A percentile compares a stretch with the other conserved stretches of the same genome.
phyloP scores from a whole-genome alignment of 2,113 vertebrate species.

The Blennius ocellaris region DNA sequence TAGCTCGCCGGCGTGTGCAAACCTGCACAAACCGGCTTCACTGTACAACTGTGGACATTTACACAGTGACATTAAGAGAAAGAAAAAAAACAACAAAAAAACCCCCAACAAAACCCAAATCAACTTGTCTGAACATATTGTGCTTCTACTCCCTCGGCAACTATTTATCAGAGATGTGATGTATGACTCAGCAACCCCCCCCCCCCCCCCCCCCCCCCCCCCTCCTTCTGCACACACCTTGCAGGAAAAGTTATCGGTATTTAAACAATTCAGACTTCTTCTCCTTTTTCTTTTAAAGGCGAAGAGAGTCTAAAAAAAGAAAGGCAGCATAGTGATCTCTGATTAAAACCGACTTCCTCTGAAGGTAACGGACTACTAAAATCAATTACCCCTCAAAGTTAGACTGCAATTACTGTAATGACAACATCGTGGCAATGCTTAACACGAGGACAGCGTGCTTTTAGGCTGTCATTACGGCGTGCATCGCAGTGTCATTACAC shows the following conservation, averaged over 20 bases:
- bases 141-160: constrained; percentile 32
- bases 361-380: constrained; percentile 22
- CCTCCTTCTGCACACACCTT: constrained; percentile 18
- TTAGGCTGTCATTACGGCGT: constrained; percentile 47
- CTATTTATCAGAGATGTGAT: constrained; percentile 36
- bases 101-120: constrained; percentile 39
- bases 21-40: constrained; percentile 49
- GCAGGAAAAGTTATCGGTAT: neutral
- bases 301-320: neutral
- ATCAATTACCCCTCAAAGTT: constrained; percentile 47
- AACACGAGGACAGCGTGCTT: constrained; percentile 28
- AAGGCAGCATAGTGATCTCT: constrained; percentile 12
- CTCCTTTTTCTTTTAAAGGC: neutral
- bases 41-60: constrained; percentile 57
- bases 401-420: constrained; percentile 56
- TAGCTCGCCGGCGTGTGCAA: constrained; percentile 24
- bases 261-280: constrained; percentile 10
- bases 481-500: constrained; percentile 41
- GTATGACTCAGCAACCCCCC: constrained; percentile 47
- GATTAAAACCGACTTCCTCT: constrained; percentile 18
- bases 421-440: constrained; percentile 38
- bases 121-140: constrained; percentile 75
- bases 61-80: constrained; percentile 49
- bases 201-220: too few relatives aligned
- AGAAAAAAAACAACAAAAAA: too few relatives aligned